These are phyloP conservation scores for Asarcornis scutulata DNA, from an alignment of 2,113 vertebrate genomes.

Conservation along the genomic window DNA sequence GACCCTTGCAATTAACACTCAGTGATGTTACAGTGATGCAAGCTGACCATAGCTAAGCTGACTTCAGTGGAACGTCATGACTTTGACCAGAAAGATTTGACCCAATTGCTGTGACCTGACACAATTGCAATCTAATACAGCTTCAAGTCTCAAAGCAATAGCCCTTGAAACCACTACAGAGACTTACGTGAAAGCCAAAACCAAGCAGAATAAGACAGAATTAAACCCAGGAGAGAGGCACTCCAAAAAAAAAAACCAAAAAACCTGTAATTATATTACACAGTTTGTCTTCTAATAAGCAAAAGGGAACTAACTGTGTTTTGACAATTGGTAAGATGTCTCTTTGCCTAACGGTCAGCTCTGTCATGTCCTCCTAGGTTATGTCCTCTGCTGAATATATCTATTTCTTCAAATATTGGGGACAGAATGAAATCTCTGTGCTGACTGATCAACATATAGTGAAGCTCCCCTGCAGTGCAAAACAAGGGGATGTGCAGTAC, in stretches of 20 bases:
- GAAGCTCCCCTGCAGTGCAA: neutral
- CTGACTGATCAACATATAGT: neutral
- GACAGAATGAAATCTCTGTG: fast-evolving
- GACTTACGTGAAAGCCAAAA: neutral
- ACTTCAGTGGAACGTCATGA: neutral
- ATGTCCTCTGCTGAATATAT: neutral
- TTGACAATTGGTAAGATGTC: neutral
- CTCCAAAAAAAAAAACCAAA: neutral
- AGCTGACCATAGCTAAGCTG: neutral
- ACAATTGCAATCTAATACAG: slow-evolving; percentile 20
- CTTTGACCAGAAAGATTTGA: neutral
- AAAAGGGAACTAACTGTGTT: too few species aligned
- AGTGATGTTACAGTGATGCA: neutral
- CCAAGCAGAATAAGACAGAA: neutral
- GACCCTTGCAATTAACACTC: neutral
- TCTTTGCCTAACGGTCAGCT: neutral
- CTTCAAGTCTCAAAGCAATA: neutral
- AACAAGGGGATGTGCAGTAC: neutral
- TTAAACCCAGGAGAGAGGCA: neutral
- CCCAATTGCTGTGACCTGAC: slow-evolving; percentile 52
- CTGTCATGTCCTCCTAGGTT: too few species aligned
- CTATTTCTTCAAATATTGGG: neutral
- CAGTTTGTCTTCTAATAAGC: neutral
- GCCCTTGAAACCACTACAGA: neutral
- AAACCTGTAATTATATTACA: neutral